Percentiles rank a stretch among this genome's conserved stretches.
Conservation (phyloP, 2,797 vertebrate genomes). For the Sternotherus odoratus region DNA sequence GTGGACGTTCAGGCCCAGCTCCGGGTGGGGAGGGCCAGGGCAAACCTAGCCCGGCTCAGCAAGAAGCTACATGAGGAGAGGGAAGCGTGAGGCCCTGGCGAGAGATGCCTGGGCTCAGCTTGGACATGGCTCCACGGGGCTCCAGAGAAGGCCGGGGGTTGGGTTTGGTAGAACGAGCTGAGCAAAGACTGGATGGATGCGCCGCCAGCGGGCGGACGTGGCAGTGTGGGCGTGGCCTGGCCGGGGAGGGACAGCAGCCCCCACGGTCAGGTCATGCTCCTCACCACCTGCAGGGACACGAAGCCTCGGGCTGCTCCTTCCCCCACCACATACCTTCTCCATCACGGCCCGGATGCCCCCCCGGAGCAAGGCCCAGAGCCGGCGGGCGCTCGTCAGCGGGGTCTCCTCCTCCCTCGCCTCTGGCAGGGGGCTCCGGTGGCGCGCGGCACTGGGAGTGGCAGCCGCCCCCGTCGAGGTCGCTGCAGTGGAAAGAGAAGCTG, state of each 20-base stretch:
- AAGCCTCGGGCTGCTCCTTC: no score
- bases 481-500: background rate
- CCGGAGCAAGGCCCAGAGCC: constrained; percentile 54
- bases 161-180: background rate
- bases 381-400: background rate
- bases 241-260: no score
- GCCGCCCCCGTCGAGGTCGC: background rate
- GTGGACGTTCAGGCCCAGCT: no score
- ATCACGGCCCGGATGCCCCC: background rate
- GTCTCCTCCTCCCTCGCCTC: background rate
- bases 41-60: background rate
- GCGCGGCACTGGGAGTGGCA: background rate
- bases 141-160: background rate
- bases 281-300: background rate
- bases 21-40: background rate
- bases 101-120: background rate
- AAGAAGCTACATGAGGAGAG: background rate
- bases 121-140: background rate
- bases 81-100: background rate
- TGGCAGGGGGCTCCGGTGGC: background rate
- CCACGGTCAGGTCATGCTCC: background rate
- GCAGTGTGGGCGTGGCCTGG: background rate
- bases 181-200: background rate
- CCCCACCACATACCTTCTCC: constrained; percentile 58
- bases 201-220: no score